phyloP scores from a whole-genome alignment of 2,797 vertebrate genomes.

The Sebastes taczanowskii region DNA sequence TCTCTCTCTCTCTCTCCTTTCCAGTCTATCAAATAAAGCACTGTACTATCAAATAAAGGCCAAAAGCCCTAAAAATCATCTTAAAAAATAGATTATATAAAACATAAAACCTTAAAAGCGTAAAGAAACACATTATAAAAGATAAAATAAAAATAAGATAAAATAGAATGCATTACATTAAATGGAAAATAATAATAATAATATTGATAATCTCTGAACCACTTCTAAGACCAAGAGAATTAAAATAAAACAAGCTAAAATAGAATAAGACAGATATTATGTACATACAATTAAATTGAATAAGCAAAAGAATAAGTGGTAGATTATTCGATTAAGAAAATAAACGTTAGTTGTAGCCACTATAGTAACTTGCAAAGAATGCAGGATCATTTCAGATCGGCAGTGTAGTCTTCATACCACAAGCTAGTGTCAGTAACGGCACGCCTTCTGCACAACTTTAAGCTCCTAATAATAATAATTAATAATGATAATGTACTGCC shows the following conservation, averaged over 20 bases:
- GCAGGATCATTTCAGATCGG: background rate
- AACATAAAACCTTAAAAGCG: background rate
- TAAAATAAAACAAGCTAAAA: background rate
- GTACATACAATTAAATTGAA: background rate
- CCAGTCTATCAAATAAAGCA: too few species aligned
- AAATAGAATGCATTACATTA: background rate
- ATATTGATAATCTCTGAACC: background rate
- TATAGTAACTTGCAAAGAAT: background rate
- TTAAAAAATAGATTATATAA: background rate
- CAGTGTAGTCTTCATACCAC: background rate
- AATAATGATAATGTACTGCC: too few species aligned
- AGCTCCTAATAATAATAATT: background rate
- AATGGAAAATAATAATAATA: background rate
- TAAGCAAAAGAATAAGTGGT: background rate
- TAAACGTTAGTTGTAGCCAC: background rate
- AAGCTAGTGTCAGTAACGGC: background rate
- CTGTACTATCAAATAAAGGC: too few species aligned
- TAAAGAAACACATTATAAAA: background rate
- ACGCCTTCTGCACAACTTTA: background rate
- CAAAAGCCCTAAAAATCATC: too few species aligned
- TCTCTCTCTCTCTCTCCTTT: too few species aligned
- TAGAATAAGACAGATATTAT: background rate
- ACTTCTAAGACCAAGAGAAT: background rate
- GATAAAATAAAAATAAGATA: background rate
- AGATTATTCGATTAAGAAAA: background rate